Evolutionary conservation across 2,113 vertebrate species (phyloP).

Genomic region (Spilogale gracilis): DNA sequence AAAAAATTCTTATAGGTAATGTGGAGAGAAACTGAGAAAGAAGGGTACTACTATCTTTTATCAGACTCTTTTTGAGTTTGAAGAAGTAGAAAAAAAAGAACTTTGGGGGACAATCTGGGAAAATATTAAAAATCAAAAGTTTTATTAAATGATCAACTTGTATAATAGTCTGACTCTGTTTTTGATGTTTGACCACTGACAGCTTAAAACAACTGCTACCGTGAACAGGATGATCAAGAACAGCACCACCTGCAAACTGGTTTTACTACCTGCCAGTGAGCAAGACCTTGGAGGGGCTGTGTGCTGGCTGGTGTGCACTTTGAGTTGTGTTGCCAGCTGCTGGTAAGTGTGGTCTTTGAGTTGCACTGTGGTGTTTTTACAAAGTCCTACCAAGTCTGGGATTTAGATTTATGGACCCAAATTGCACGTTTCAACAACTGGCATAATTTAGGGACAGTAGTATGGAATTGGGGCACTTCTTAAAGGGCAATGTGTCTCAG

Average conservation of each 20-base stretch:
- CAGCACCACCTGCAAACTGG: background rate
- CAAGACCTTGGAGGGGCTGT: background rate
- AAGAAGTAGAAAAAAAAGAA: background rate
- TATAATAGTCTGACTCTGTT: background rate
- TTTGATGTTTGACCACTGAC: background rate
- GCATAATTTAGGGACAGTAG: background rate
- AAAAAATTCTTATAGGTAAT: background rate
- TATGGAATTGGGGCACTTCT: background rate
- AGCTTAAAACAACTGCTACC: background rate
- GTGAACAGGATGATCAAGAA: background rate
- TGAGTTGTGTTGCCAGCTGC: background rate
- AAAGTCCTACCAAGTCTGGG: background rate
- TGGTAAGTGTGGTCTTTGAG: background rate
- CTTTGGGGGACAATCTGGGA: background rate
- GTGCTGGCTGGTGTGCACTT: background rate
- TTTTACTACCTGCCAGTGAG: background rate
- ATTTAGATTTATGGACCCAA: background rate
- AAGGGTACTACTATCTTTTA: background rate
- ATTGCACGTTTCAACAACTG: background rate
- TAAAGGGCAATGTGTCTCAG: background rate
- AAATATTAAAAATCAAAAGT: background rate
- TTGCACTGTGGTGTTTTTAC: background rate
- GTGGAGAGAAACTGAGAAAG: background rate
- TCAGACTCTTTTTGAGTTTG: background rate
- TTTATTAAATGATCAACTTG: background rate